These are phyloP conservation scores for Scortum barcoo DNA, from an alignment of 2,113 vertebrate genomes.

Conservation along the genomic window DNA sequence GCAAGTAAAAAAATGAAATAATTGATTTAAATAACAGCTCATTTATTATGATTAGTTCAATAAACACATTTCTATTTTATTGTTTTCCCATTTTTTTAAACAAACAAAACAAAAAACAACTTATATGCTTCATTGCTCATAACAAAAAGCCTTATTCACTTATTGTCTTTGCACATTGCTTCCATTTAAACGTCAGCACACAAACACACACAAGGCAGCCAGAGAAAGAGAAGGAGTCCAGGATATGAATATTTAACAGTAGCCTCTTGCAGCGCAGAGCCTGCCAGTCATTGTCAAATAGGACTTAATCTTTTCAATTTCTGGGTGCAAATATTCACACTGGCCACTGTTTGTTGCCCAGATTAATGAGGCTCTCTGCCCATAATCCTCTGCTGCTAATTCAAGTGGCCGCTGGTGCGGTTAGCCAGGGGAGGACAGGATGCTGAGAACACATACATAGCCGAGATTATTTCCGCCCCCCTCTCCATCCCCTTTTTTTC, in stretches of 20 bases:
- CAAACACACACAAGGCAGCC: conserved; percentile 28
- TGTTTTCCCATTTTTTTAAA: conserved; percentile 19
- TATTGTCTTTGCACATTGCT: conserved; percentile 36
- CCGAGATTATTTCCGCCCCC: conserved; percentile 86
- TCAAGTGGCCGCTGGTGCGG: conserved; percentile 95
- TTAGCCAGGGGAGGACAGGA: conserved; percentile 84
- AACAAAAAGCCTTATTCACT: too few relatives aligned
- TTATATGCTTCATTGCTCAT: conserved; percentile 6
- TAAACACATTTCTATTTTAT: background rate
- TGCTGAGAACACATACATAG: conserved; percentile 87
- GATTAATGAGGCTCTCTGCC: conserved; percentile 98
- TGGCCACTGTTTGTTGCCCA: conserved; percentile 99
- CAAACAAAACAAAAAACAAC: background rate
- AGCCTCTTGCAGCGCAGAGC: conserved; percentile 94
- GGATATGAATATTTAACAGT: conserved; percentile 99
- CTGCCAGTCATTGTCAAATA: conserved; percentile 99
- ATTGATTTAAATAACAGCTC: background rate
- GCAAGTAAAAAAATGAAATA: background rate
- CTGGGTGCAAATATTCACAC: conserved; percentile 99
- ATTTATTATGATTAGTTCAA: background rate
- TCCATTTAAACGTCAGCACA: conserved; percentile 22
- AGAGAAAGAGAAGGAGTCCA: conserved; percentile 76
- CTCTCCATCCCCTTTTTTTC: background rate
- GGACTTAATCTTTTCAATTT: conserved; percentile 99
- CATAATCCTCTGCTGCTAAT: conserved; percentile 99